phyloP scores from a whole-genome alignment of 2,888 invertebrate species.

The Eueremaeus valkanovi region DNA sequence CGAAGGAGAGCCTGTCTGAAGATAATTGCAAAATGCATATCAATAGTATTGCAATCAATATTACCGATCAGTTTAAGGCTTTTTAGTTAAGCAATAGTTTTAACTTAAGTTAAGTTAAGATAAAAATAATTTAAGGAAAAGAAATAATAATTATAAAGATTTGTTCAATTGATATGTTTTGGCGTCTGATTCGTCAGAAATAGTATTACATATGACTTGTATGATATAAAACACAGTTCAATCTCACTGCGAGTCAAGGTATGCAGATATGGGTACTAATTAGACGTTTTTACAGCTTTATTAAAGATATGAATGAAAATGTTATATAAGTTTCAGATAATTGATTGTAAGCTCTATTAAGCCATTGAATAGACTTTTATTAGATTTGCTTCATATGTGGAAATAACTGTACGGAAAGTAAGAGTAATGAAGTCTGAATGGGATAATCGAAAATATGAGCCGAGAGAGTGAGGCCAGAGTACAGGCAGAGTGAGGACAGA shows the following conservation, averaged over 20 bases:
- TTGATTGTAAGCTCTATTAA: background rate
- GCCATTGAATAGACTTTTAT: too few relatives aligned
- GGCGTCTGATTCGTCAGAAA: background rate
- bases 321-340: background rate
- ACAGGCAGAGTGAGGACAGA: background rate
- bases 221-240: background rate
- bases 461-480: background rate
- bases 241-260: background rate
- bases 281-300: too few relatives aligned
- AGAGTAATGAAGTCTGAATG: conserved; percentile 17
- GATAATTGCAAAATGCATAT: conserved; percentile 1
- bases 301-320: background rate
- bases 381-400: background rate
- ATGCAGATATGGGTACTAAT: background rate
- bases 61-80: too few relatives aligned
- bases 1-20: conserved; percentile 11
- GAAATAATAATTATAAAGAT: background rate
- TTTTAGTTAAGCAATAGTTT: background rate
- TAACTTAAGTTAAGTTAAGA: too few relatives aligned
- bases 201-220: conserved; percentile 21
- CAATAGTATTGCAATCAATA: background rate
- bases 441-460: conserved; percentile 20
- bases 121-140: background rate
- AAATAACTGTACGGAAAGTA: background rate
- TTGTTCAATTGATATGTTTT: conserved; percentile 2